Conservation (phyloP, 2,113 vertebrate species). For the Pteronura brasiliensis region DNA sequence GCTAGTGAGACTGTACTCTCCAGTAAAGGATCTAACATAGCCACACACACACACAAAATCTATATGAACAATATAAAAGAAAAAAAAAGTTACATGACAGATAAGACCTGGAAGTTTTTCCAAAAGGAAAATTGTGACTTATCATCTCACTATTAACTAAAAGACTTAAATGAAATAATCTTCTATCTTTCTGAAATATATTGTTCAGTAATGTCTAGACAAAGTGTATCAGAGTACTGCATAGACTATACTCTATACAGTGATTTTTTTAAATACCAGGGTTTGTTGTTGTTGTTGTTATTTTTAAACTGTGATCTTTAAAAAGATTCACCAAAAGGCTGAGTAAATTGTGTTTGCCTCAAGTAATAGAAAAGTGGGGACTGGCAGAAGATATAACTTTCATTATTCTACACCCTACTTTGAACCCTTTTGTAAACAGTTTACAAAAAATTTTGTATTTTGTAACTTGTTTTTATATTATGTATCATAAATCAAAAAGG, state of each 20-base stretch:
- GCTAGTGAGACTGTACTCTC: not conserved
- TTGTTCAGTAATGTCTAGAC: not conserved
- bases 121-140: not conserved
- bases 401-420: not conserved
- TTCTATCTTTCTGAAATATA: not conserved
- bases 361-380: not conserved
- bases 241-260: not conserved
- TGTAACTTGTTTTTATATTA: not conserved
- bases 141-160: not conserved
- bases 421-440: not conserved
- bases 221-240: not conserved
- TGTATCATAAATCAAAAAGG: not conserved
- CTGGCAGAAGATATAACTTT: not conserved
- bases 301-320: not conserved
- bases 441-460: not conserved
- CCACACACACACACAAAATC: not conserved
- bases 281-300: not conserved
- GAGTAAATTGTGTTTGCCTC: not conserved
- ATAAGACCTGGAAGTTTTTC: not conserved
- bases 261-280: not conserved
- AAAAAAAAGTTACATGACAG: not conserved
- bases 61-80: not conserved
- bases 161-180: not conserved
- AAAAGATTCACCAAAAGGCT: not conserved
- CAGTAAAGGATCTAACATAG: not conserved